Evolutionary conservation across 2,888 invertebrate species (phyloP).

Genomic region (Eumerus sabulonum): DNA sequence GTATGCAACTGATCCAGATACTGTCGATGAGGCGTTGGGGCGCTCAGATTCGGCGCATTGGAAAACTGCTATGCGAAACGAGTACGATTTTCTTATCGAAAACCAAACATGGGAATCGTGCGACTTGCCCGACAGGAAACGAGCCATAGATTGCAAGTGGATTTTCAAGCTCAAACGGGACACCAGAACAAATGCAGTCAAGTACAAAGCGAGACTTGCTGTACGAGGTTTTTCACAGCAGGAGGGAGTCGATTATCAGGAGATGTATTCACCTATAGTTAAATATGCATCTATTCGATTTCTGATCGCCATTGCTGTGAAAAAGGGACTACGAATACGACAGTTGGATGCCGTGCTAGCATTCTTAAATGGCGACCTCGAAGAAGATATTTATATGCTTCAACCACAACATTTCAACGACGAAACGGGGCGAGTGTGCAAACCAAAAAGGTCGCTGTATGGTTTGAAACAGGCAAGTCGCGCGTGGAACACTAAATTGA

Average conservation of each 20-base stretch:
- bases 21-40: slow-evolving; percentile 7
- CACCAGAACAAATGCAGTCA: background rate
- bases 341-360: slow-evolving; percentile 49
- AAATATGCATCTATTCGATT: slow-evolving; percentile 9
- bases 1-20: slow-evolving; percentile 3
- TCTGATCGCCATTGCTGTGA: slow-evolving; percentile 6
- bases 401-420: slow-evolving; percentile 41
- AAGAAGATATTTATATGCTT: slow-evolving; percentile 36
- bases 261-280: slow-evolving; percentile 8
- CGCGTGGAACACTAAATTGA: slow-evolving; percentile 43
- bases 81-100: slow-evolving; percentile 27
- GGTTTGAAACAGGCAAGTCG: slow-evolving; percentile 50
- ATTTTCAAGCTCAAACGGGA: slow-evolving; percentile 10
- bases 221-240: slow-evolving; percentile 14
- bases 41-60: slow-evolving; percentile 1
- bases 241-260: slow-evolving; percentile 13
- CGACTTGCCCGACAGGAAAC: slow-evolving; percentile 5
- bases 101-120: slow-evolving; percentile 10
- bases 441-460: slow-evolving; percentile 43
- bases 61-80: slow-evolving; percentile 4
- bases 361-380: slow-evolving; percentile 47
- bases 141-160: slow-evolving; percentile 11
- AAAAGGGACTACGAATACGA: slow-evolving; percentile 5
- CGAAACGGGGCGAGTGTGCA: slow-evolving; percentile 22
- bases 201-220: slow-evolving; percentile 8